A percentile compares a stretch with the other conserved stretches of the same genome.
These are phyloP conservation scores for Dolichopus griseipennis DNA, from an alignment of 2,888 invertebrate genomes.

Conservation along the genomic window DNA sequence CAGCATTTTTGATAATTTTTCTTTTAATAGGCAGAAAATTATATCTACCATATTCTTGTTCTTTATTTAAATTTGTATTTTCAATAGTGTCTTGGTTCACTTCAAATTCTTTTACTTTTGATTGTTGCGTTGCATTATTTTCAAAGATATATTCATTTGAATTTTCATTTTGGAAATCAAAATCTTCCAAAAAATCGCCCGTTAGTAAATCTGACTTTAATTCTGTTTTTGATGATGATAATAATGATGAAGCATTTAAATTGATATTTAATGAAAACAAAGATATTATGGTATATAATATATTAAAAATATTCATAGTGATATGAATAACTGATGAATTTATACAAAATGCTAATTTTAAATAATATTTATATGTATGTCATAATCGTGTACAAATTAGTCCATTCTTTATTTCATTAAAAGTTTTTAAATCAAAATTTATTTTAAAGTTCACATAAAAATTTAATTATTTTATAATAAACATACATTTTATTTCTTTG, in stretches of 20 bases:
- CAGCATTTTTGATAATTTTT: conserved; percentile 47
- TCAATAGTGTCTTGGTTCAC: background rate
- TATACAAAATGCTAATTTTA: too few species aligned
- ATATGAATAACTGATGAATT: background rate
- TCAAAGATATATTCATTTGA: background rate
- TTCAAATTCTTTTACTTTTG: background rate
- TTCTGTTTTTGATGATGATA: background rate
- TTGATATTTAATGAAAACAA: background rate
- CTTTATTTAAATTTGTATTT: background rate
- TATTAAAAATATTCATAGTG: background rate
- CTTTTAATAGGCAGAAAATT: conserved; percentile 23
- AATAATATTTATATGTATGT: too few species aligned
- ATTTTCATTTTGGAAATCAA: background rate
- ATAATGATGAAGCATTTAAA: background rate
- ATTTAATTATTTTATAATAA: too few species aligned
- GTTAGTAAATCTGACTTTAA: background rate
- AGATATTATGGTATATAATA: background rate
- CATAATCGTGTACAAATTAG: too few species aligned
- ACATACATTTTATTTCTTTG: too few species aligned
- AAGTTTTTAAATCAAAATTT: too few species aligned
- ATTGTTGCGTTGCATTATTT: background rate
- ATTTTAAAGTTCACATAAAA: too few species aligned
- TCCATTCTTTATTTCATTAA: too few species aligned
- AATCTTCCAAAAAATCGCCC: background rate
- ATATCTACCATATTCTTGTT: background rate